Base-by-base conservation (phyloP, 1,140 invertebrate species). In the Acyrthosiphon pisum region DNA sequence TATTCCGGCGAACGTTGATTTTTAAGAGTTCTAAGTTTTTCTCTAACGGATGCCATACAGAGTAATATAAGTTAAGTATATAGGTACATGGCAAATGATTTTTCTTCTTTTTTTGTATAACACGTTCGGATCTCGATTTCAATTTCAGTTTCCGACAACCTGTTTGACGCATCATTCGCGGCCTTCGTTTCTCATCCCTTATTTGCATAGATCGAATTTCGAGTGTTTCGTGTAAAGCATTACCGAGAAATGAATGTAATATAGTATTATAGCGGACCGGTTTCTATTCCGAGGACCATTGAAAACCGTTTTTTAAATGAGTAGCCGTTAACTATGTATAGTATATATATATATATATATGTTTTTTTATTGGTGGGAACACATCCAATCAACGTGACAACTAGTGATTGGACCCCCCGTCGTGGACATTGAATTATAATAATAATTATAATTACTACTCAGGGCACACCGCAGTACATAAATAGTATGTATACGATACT, bases 311-410 rank as follows among this genome's bases (percentile, higher is more conserved):
- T 91, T 56, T 68, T 76, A 44, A 91, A 76, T 46, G 53, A 46
- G 26, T 76, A 76, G 90, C n/a, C 90, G 44, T 30, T 68, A 68
- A 6, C 0, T 44, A 56, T 68, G n/a, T 35, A 56, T 56, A 60
- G 23, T 22, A 56, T 56, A 56, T 26, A 56, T 56, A 56, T 56
- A 7, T 23, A 53, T 53, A 53, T 53, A 50, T 53, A 53, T 53
- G 23, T 60, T 9, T 68, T 44, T 90, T 91, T 91, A 91, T 76
- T 91, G 90, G 60, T 53, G 68, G 60, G 68, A 91, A 91, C 46
- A 48, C 30, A 23, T 91, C 68, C 68, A 91, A 91, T 91, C 90
- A 91, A 91, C 41, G 90, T 81, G 90, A 91, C 90, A 81, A 91
- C 90, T 48, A 68, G 89, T 68, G 53, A 68, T 90, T 35, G 90